phyloP scores from a whole-genome alignment of 1,140 invertebrate species.

The Doryteuthis pealeii region DNA sequence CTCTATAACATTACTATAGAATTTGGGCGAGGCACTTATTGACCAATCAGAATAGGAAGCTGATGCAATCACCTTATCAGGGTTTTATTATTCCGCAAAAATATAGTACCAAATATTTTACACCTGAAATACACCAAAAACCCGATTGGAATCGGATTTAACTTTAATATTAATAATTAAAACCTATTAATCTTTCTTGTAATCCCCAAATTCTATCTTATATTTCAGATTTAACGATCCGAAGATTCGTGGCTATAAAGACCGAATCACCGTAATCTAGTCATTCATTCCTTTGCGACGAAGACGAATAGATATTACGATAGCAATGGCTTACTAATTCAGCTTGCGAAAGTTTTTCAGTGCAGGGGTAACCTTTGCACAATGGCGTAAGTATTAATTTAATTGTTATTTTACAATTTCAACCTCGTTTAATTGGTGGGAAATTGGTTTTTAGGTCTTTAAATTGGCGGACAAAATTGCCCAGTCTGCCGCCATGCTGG shows the following conservation, averaged over 20 bases:
- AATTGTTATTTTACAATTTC: background rate
- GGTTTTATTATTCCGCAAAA: background rate
- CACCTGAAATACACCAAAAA: background rate
- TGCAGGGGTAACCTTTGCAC: conserved; percentile 1
- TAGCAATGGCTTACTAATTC: background rate
- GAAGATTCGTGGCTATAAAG: background rate
- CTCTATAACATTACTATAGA: no score
- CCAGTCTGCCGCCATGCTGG: background rate
- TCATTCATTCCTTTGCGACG: background rate
- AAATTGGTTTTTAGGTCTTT: background rate
- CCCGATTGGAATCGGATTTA: background rate
- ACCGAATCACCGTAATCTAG: background rate
- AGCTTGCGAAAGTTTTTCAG: background rate
- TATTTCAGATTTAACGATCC: background rate
- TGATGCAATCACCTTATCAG: background rate
- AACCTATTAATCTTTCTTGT: background rate
- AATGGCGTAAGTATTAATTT: background rate
- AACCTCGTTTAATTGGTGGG: background rate
- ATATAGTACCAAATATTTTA: background rate
- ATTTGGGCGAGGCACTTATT: background rate
- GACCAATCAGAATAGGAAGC: background rate
- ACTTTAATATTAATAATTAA: background rate
- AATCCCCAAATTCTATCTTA: background rate
- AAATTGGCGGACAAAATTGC: background rate
- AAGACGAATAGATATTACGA: background rate